Evolutionary conservation across 2,888 invertebrate genomes (phyloP).

Genomic region (Drosophila robusta): DNA sequence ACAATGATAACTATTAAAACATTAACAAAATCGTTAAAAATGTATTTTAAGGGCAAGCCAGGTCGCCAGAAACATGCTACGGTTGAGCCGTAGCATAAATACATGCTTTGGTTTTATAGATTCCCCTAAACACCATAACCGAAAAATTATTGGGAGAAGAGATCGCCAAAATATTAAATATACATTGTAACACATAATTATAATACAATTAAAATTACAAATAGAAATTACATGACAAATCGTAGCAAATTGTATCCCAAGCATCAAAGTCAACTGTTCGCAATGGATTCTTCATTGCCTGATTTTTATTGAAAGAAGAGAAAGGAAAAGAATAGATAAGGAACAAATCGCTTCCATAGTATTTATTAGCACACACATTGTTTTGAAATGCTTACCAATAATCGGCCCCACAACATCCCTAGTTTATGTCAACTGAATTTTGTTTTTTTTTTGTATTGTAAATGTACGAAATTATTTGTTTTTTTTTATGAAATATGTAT

Average conservation of each 20-base stretch:
- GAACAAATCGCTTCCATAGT: conserved; percentile 70
- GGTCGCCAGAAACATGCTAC: conserved; percentile 16
- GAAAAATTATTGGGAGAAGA: conserved; percentile 8
- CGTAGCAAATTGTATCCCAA: conserved; percentile 45
- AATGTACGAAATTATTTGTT: conserved; percentile 59
- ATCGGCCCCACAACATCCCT: conserved; percentile 21
- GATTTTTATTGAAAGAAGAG: conserved; percentile 10
- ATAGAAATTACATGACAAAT: conserved; percentile 41
- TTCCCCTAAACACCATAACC: conserved; percentile 8
- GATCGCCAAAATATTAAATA: conserved; percentile 59
- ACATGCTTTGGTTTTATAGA: conserved; percentile 21
- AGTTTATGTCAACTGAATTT: conserved; percentile 30
- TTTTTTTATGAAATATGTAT: conserved; percentile 67
- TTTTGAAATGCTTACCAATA: conserved; percentile 34
- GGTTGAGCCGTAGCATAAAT: conserved; percentile 36
- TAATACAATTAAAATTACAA: not conserved
- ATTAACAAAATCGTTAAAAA: conserved; percentile 28
- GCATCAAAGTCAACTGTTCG: conserved; percentile 27
- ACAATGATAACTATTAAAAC: conserved; percentile 51
- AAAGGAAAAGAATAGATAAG: conserved; percentile 14
- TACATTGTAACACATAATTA: conserved; percentile 12
- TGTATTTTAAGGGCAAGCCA: conserved; percentile 28
- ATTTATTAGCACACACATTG: conserved; percentile 45
- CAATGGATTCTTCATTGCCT: conserved; percentile 32
- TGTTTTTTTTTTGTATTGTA: conserved; percentile 53